A percentile compares a stretch with the other conserved stretches of the same genome.
phyloP scores from a whole-genome alignment of 1,140 invertebrate species.

The Trichonephila inaurata region DNA sequence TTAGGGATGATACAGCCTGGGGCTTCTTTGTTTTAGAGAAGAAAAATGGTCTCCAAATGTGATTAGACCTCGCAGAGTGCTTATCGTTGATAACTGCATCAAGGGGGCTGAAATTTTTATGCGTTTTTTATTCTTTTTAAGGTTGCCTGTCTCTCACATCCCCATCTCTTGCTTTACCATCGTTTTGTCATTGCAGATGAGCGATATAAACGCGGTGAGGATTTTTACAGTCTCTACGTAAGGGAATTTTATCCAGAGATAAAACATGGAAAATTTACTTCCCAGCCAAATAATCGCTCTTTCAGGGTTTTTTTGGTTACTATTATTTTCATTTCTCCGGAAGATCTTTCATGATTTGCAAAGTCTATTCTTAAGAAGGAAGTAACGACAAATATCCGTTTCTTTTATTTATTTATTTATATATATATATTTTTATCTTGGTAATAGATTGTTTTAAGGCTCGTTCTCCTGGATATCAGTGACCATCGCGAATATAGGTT shows the following conservation, averaged over 20 bases:
- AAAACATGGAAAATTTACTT: slow-evolving; percentile 13
- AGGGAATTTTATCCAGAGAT: neutral
- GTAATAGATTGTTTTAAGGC: slow-evolving; percentile 32
- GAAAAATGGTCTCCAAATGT: slow-evolving; percentile 73
- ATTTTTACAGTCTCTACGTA: slow-evolving; percentile 12
- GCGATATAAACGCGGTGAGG: slow-evolving; percentile 12
- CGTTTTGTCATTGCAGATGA: slow-evolving; percentile 69
- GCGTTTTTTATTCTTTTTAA: slow-evolving; percentile 32
- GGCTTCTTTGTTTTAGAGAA: slow-evolving; percentile 75
- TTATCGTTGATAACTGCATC: slow-evolving; percentile 76
- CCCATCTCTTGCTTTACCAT: slow-evolving; percentile 8
- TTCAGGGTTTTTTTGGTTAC: neutral
- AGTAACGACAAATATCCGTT: slow-evolving; percentile 22
- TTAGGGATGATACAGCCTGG: slow-evolving; percentile 73
- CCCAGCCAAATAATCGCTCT: neutral
- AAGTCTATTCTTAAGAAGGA: slow-evolving; percentile 21
- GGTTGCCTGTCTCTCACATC: neutral
- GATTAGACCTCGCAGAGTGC: slow-evolving; percentile 69
- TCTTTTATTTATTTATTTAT: neutral
- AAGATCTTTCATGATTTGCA: slow-evolving; percentile 5
- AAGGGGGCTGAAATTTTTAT: slow-evolving; percentile 66
- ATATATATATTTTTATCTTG: neutral
- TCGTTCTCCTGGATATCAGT: neutral
- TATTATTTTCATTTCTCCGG: neutral
- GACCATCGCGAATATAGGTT: neutral